Conservation (phyloP, 2,113 vertebrate genomes). For the Pimephales promelas region DNA sequence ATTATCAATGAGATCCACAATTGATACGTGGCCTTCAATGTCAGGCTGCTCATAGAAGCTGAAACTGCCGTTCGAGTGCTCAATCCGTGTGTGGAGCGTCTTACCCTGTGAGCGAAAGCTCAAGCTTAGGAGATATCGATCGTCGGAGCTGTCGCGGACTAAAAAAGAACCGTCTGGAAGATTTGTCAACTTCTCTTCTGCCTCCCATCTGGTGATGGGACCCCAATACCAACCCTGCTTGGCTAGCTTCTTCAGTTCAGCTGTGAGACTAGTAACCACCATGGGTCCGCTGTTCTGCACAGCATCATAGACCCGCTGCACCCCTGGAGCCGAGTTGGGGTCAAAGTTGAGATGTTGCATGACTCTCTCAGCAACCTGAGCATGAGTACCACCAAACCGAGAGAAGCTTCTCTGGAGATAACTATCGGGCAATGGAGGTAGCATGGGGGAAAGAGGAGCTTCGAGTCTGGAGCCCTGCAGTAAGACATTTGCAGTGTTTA, state of each 20-base stretch:
- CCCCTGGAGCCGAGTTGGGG: slow-evolving; percentile 83
- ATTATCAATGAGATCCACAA: slow-evolving; percentile 96
- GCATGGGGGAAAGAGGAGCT: slow-evolving; percentile 80
- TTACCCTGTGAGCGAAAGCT: slow-evolving; percentile 97
- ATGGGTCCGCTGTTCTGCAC: slow-evolving; percentile 84
- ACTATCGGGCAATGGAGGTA: slow-evolving; percentile 82
- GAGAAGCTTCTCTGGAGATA: slow-evolving; percentile 82
- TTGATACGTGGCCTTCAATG: slow-evolving; percentile 95
- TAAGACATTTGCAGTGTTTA: slow-evolving; percentile 79
- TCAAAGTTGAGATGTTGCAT: slow-evolving; percentile 87
- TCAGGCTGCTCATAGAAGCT: slow-evolving; percentile 99
- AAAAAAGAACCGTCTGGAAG: slow-evolving; percentile 94
- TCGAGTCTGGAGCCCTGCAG: slow-evolving; percentile 80
- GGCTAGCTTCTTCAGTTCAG: slow-evolving; percentile 88
- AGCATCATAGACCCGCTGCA: slow-evolving; percentile 85
- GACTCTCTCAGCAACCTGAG: slow-evolving; percentile 79
- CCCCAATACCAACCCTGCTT: slow-evolving; percentile 98
- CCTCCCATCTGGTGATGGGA: slow-evolving; percentile 97
- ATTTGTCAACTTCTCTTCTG: slow-evolving; percentile 92
- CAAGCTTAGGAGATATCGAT: slow-evolving; percentile 94
- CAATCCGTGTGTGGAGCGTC: slow-evolving; percentile 96
- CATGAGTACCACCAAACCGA: slow-evolving; percentile 76
- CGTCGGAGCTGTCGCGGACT: slow-evolving; percentile 95
- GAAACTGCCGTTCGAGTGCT: slow-evolving; percentile 97
- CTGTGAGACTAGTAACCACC: slow-evolving; percentile 87